phyloP scores from a whole-genome alignment of 2,888 invertebrate genomes.

The Caenorhabditis afra region DNA sequence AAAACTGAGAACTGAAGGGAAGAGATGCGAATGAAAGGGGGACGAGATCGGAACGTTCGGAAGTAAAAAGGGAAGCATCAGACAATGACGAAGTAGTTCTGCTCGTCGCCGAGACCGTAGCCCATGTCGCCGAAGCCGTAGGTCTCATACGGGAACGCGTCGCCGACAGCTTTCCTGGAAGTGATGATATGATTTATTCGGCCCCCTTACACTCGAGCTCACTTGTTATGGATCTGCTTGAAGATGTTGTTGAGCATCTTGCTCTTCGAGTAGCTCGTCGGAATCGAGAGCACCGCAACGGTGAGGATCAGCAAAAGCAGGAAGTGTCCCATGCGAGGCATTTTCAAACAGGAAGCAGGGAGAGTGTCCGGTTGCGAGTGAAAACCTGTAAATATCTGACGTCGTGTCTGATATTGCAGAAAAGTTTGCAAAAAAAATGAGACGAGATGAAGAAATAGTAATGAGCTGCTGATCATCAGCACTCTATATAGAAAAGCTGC shows the following conservation, averaged over 20 bases:
- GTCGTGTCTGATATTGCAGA: background rate
- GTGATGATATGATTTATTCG: background rate
- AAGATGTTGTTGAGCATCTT: constrained; percentile 62
- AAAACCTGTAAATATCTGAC: constrained; percentile 14
- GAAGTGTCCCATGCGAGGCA: constrained; percentile 59
- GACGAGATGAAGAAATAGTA: no score
- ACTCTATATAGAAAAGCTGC: no score
- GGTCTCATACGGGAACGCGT: constrained; percentile 56
- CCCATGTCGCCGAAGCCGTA: constrained; percentile 54
- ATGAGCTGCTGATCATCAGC: no score
- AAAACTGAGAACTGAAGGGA: no score
- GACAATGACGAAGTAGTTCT: constrained; percentile 61
- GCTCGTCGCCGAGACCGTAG: constrained; percentile 59
- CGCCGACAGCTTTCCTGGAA: constrained; percentile 57
- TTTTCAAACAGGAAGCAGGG: constrained; percentile 30
- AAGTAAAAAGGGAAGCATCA: constrained; percentile 28
- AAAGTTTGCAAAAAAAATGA: background rate
- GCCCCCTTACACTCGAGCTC: constrained; percentile 18
- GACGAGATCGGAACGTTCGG: constrained; percentile 24
- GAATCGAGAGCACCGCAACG: constrained; percentile 58
- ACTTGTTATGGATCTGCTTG: constrained; percentile 70
- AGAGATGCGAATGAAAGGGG: background rate
- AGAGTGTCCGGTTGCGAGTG: constrained; percentile 7
- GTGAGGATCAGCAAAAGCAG: constrained; percentile 50
- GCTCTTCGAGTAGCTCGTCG: constrained; percentile 63